Evolutionary conservation across 2,797 vertebrate genomes (phyloP), one percentile per base, ranked within the genome.

Genomic region (Podarcis lilfordi): DNA sequence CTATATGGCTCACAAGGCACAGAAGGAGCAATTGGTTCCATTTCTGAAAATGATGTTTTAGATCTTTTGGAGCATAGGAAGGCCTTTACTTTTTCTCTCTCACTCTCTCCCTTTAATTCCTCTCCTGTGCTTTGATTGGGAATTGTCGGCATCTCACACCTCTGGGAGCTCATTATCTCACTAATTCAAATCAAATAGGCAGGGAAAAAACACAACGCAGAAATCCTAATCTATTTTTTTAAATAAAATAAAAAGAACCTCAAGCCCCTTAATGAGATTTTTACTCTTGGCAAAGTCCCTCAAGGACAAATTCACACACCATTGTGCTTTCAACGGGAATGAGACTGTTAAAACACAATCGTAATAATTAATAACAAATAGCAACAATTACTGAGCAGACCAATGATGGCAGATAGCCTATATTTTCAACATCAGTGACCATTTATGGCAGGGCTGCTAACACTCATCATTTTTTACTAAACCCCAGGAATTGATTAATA

Each of bases 281-380:
- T 85, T 40, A 84, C 82, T 80, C 84, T 86, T 85, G 74, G 86
- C 86, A 84, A 72, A 55, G 79, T 78, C 40, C 79, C 86, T 82
- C 66, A 87, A 90, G 82, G 85, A 80, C 89, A 89, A 77, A 66
- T 80, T 72, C 76, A 66, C 69, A 89, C 71, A 89, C 88, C 78
- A 89, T 40, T 89, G 83, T 89, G 80, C 84, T 89, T 89, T 89
- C 88, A 81, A 55, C n/a, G 69, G 88, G 88, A 81, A 11, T 76
- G 78, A 80, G 78, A 66, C 78, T 89, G 78, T 81, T 85, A 89
- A 76, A 89, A 85, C 78, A 89, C 83, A 89, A 89, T 81, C 21
- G 61, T 82, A 89, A 89, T 89, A 89, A 89, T 89, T 89, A 89
- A 89, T 89, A 89, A 86, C 88, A 86, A 89, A 89, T 75, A 81